These are phyloP conservation scores for Noturus placidus DNA, from an alignment of 2,113 vertebrate genomes.

Conservation along the genomic window DNA sequence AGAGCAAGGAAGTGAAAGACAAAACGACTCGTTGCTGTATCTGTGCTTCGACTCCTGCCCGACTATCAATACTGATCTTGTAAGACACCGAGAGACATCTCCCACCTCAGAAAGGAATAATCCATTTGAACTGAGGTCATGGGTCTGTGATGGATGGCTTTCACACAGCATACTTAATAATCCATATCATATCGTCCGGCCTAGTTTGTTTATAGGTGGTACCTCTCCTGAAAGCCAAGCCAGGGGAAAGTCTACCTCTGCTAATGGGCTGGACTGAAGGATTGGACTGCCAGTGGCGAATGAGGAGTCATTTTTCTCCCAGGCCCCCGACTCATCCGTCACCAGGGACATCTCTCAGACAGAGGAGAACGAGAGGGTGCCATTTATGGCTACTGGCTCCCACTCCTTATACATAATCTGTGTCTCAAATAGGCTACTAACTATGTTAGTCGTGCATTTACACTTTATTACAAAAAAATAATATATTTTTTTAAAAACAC, in stretches of 20 bases:
- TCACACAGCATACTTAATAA: conserved; percentile 69
- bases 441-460: neutral
- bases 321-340: conserved; percentile 88
- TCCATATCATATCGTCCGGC: conserved; percentile 70
- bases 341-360: conserved; percentile 67
- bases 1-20: neutral
- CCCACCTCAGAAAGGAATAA: conserved; percentile 63
- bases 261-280: conserved; percentile 83
- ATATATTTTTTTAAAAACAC: neutral
- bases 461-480: neutral
- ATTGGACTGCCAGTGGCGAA: conserved; percentile 84
- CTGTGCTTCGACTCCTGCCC: conserved; percentile 46
- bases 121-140: conserved; percentile 66
- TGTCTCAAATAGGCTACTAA: neutral
- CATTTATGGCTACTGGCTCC: no score
- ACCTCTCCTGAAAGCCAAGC: conserved; percentile 74
- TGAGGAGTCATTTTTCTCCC: conserved; percentile 93
- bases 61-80: conserved; percentile 64
- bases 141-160: conserved; percentile 68
- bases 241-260: conserved; percentile 73
- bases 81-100: conserved; percentile 63
- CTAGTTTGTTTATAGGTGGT: conserved; percentile 84
- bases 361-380: neutral
- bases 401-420: neutral
- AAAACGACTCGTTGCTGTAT: conserved; percentile 56